phyloP scores from a whole-genome alignment of 2,888 invertebrate genomes.

The Gonocerus acuteangulatus region DNA sequence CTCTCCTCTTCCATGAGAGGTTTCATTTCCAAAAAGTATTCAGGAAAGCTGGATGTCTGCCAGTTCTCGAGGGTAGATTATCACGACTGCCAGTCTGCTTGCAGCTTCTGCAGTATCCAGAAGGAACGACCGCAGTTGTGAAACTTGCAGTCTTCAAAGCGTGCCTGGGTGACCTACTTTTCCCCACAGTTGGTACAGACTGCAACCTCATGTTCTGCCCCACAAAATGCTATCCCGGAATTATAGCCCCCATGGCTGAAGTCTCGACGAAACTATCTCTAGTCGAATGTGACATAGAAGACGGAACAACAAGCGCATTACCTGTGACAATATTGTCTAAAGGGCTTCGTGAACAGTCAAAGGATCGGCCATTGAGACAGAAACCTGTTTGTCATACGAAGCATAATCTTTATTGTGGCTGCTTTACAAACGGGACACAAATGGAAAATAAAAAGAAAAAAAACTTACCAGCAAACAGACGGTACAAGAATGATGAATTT shows the following conservation, averaged over 20 bases:
- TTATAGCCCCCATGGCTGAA: conserved; percentile 32
- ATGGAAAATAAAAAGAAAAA: not conserved
- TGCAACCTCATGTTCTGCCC: conserved; percentile 62
- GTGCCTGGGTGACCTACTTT: not conserved
- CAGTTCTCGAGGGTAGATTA: not conserved
- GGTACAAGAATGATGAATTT: not conserved
- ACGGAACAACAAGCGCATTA: not conserved
- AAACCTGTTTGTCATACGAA: conserved; percentile 49
- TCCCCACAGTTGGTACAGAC: conserved; percentile 45
- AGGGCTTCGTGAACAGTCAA: not conserved
- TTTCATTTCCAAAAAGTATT: conserved; percentile 59
- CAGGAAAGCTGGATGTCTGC: not conserved
- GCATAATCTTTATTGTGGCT: conserved; percentile 42
- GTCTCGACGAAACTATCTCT: not conserved
- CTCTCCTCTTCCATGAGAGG: conserved; percentile 60
- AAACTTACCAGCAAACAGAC: not conserved
- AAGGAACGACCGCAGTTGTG: not conserved
- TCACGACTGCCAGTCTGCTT: not conserved
- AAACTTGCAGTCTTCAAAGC: conserved; percentile 15
- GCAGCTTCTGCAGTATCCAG: conserved; percentile 9
- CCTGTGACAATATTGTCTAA: not conserved
- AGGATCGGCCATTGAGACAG: conserved; percentile 41
- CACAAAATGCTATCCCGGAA: conserved; percentile 58
- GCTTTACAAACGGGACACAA: not conserved
- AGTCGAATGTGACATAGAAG: not conserved